Evolutionary conservation across 1,140 invertebrate species (phyloP), one percentile per base, ranked within the genome.

Genomic region (Phortica variegata): DNA sequence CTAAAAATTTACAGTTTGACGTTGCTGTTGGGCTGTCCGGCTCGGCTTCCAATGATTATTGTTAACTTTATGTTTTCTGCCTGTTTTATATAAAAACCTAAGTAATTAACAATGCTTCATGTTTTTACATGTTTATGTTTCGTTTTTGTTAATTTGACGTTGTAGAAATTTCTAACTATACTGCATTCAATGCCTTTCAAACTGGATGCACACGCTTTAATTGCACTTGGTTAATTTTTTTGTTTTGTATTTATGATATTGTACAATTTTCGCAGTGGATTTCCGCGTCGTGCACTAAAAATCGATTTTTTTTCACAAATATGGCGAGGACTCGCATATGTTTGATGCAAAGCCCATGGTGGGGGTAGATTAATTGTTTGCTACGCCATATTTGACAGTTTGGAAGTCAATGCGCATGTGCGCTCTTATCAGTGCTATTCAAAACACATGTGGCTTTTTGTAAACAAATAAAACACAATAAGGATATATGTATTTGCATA

Each of bases 281-380:
- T 62, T 55, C 43, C 57, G 46, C 41, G 54, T 60, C 40, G 42
- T 40, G 36, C 10, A 26, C 26, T 40, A 68, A 55, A 41, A 69
- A 68, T 68, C 58, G 63, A 68, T 68, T 68, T 68, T 26, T n/a
- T n/a, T n/a, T n/a, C n/a, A n/a, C n/a, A n/a, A n/a, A n/a, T n/a
- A n/a, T 68, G 33, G 53, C 53, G 33, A 48, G 17, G 34, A 41
- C 36, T 68, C 63, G 40, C 63, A 68, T 68, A 68, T 68, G 63
- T 66, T 68, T 55, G 42, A 43, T 13, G n/a, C n/a, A n/a, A n/a
- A n/a, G n/a, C n/a, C 29, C n/a, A 13, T 19, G 10, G 23, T 39
- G 47, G 41, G 49, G 50, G 49, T 62, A 54, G 48, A 33, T 29
- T 29, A 16, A 33, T 48, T 46, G 52, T 17, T 32, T 40, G 45